Evolutionary conservation across 2,113 vertebrate species (phyloP).

Genomic region (Cyprinodon tularosa): DNA sequence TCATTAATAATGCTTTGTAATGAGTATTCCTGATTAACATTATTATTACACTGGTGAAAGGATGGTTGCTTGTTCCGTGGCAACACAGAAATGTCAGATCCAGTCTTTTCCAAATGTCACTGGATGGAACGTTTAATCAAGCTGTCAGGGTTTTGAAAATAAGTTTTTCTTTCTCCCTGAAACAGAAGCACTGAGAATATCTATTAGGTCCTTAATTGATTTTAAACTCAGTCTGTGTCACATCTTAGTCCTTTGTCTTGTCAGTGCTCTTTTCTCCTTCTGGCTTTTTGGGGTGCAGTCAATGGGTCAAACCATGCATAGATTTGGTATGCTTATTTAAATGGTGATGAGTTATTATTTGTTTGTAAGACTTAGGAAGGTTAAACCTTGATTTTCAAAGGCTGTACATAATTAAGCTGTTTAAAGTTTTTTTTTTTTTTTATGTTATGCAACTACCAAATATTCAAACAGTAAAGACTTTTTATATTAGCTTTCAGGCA

Average conservation of each 20-base stretch:
- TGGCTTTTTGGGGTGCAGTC: conserved; percentile 26
- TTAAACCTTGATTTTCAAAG: conserved; percentile 36
- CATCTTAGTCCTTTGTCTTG: conserved; percentile 52
- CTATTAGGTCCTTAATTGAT: conserved; percentile 67
- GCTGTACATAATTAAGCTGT: conserved; percentile 31
- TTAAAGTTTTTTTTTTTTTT: background rate
- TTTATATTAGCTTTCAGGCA: background rate
- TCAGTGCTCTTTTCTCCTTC: conserved; percentile 10
- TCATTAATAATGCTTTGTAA: conserved; percentile 77
- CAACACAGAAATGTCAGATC: conserved; percentile 49
- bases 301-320: conserved; percentile 40
- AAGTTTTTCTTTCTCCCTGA: conserved; percentile 55
- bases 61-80: conserved; percentile 69
- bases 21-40: conserved; percentile 70
- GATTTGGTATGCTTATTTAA: conserved; percentile 26
- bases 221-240: conserved; percentile 59
- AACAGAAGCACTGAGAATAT: conserved; percentile 55
- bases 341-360: conserved; percentile 66
- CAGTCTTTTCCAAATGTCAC: conserved; percentile 44
- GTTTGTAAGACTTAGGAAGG: conserved; percentile 45
- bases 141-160: conserved; percentile 50
- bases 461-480: background rate
- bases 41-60: conserved; percentile 71
- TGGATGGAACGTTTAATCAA: conserved; percentile 50
- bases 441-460: conserved; percentile 16